Percentiles rank a stretch among this genome's conserved stretches.
These are phyloP conservation scores for Kryptolebias ocellatus DNA, from an alignment of 2,797 vertebrate genomes.

Conservation along the genomic window DNA sequence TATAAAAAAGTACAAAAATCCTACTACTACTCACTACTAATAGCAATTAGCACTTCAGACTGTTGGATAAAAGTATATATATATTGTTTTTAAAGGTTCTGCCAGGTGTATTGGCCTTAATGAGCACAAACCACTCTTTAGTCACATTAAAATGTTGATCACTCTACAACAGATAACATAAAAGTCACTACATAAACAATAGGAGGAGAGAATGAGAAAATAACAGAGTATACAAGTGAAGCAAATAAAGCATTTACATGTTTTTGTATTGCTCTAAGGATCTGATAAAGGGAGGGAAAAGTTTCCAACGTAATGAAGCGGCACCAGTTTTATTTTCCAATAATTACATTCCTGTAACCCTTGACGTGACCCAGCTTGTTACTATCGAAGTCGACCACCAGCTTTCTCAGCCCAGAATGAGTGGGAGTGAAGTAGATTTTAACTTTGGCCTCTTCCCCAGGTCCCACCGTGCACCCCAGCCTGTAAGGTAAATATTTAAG, in stretches of 20 bases:
- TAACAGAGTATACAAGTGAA: background rate
- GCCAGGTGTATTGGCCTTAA: background rate
- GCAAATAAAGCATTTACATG: background rate
- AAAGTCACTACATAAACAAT: background rate
- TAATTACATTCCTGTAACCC: slow-evolving; percentile 90
- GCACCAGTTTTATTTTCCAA: slow-evolving; percentile 76
- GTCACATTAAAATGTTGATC: slow-evolving; percentile 2
- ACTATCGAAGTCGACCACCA: slow-evolving; percentile 92
- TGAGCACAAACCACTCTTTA: slow-evolving; percentile 6
- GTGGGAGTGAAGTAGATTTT: slow-evolving; percentile 86
- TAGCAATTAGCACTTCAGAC: background rate
- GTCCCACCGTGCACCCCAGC: slow-evolving; percentile 73
- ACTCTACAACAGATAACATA: slow-evolving; percentile 9
- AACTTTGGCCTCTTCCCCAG: slow-evolving; percentile 83
- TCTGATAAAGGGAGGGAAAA: background rate
- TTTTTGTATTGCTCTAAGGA: background rate
- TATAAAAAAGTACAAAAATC: slow-evolving; percentile 26
- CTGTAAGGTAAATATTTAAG: slow-evolving; percentile 72
- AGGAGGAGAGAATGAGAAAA: background rate
- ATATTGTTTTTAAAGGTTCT: background rate
- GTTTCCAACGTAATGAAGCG: background rate
- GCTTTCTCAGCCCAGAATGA: slow-evolving; percentile 84
- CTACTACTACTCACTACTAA: background rate
- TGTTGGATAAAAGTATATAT: background rate
- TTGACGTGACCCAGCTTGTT: slow-evolving; percentile 88